These are phyloP conservation scores for Stichodactyla helianthus DNA, from an alignment of 64 coral and sea anemone species.

Conservation along the genomic window DNA sequence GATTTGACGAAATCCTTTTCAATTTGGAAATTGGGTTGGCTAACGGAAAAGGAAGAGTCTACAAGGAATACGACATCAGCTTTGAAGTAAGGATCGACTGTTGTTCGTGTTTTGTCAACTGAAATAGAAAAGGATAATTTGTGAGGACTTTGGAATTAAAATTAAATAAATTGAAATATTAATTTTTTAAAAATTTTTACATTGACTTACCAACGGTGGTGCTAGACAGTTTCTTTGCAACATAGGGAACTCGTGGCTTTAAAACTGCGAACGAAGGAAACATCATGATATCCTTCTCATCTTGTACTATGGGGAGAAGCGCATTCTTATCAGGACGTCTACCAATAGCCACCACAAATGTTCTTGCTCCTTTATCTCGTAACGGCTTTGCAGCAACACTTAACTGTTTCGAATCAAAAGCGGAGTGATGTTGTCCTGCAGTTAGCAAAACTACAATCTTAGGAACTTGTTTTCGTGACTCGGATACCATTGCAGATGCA, in stretches of 20 bases:
- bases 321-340: conserved; percentile 1
- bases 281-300: conserved; percentile 13
- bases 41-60: conserved; percentile 57
- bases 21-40: conserved; percentile 14
- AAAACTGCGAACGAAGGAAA: background rate
- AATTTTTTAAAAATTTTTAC: too few species aligned
- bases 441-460: conserved; percentile 30
- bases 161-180: background rate
- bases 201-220: background rate
- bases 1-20: conserved; percentile 73
- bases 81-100: conserved; percentile 20
- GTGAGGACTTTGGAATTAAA: background rate
- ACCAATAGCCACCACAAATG: conserved; percentile 58
- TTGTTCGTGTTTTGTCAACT: background rate
- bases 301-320: conserved; percentile 20
- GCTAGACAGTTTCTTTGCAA: background rate
- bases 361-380: conserved; percentile 11
- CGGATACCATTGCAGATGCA: background rate
- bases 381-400: conserved; percentile 10
- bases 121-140: background rate
- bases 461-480: background rate
- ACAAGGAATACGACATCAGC: conserved; percentile 72
- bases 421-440: background rate
- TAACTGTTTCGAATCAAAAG: background rate
- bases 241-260: background rate